phyloP scores from a whole-genome alignment of 2,888 invertebrate species.

The Agrotis exclamationis region DNA sequence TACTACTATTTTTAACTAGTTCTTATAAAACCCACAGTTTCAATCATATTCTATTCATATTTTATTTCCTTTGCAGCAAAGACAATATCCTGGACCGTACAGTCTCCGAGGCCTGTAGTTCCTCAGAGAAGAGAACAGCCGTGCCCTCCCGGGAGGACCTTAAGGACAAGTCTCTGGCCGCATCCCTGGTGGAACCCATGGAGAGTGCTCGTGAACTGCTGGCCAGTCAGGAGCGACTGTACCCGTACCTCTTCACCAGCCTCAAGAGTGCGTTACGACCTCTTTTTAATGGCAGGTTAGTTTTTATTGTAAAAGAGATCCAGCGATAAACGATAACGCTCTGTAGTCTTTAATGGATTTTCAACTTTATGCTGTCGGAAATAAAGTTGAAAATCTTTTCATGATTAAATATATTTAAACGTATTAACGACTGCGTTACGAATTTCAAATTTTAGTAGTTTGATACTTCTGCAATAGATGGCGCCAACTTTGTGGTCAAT shows the following conservation, averaged over 20 bases:
- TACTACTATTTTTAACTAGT: too few species aligned
- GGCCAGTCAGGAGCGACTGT: slow-evolving; percentile 94
- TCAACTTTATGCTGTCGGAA: too few species aligned
- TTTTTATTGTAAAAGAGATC: slow-evolving; percentile 22
- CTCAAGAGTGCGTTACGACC: slow-evolving; percentile 95
- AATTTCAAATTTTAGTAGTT: too few species aligned
- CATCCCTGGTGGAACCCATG: slow-evolving; percentile 70
- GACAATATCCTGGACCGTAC: slow-evolving; percentile 71
- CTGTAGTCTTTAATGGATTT: too few species aligned
- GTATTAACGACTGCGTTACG: too few species aligned
- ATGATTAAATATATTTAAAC: too few species aligned
- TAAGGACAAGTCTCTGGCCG: slow-evolving; percentile 58
- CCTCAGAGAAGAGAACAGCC: slow-evolving; percentile 62
- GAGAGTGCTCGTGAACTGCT: slow-evolving; percentile 88
- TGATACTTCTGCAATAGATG: too few species aligned
- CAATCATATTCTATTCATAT: too few species aligned
- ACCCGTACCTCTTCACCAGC: slow-evolving; percentile 94
- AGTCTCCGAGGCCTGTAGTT: slow-evolving; percentile 73
- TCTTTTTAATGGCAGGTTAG: slow-evolving; percentile 92
- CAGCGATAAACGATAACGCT: background rate
- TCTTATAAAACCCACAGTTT: background rate
- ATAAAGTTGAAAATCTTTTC: too few species aligned
- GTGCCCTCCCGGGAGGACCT: background rate
- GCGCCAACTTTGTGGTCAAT: too few species aligned
- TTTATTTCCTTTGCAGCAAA: slow-evolving; percentile 73